These are phyloP conservation scores for Phataginus tricuspis DNA, from an alignment of 2,797 vertebrate genomes.

Conservation along the genomic window DNA sequence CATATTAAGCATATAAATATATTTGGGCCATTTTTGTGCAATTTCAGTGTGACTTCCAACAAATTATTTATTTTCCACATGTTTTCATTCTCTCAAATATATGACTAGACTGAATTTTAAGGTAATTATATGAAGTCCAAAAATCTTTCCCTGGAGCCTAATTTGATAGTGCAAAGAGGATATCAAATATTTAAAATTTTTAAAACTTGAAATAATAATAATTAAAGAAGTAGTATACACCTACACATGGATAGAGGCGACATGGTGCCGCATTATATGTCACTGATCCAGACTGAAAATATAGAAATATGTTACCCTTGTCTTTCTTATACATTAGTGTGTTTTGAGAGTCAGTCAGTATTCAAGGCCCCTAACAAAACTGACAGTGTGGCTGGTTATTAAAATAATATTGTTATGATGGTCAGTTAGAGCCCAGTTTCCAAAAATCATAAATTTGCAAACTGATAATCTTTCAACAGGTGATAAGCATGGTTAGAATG, in stretches of 20 bases:
- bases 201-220: background rate
- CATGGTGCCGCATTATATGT: background rate
- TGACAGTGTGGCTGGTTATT: background rate
- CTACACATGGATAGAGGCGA: background rate
- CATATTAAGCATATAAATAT: background rate
- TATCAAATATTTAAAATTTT: background rate
- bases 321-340: background rate
- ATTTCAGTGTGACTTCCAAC: background rate
- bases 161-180: background rate
- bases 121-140: background rate
- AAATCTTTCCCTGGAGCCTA: background rate
- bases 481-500: background rate
- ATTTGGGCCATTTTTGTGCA: background rate
- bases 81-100: constrained; percentile 4
- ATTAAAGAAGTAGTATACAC: background rate
- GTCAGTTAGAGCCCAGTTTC: background rate
- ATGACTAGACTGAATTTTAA: constrained; percentile 21
- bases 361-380: background rate
- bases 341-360: background rate
- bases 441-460: constrained; percentile 19
- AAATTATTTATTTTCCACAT: background rate
- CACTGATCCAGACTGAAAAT: background rate
- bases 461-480: background rate
- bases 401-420: background rate
- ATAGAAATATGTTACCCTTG: background rate